These are phyloP conservation scores for Troides helena DNA, from an alignment of 2,888 invertebrate genomes.

Conservation along the genomic window DNA sequence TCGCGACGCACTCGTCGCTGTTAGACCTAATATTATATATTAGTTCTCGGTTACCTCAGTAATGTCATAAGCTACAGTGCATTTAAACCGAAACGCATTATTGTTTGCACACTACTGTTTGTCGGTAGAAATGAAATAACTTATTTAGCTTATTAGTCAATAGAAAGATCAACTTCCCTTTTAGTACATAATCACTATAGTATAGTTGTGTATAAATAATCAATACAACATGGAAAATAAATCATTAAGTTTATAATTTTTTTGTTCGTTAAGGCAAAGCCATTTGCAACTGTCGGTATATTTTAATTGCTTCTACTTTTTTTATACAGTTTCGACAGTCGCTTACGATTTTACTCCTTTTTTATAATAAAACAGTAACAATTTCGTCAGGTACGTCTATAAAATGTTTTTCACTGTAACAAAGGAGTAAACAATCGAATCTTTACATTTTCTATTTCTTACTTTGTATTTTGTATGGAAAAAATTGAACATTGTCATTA, in stretches of 20 bases:
- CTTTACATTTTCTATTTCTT: background rate
- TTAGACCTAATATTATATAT: no score
- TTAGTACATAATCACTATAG: no score
- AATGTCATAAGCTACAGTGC: no score
- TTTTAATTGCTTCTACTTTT: background rate
- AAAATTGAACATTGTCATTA: no score
- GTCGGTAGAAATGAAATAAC: no score
- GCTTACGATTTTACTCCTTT: background rate
- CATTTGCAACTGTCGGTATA: background rate
- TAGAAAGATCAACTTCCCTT: no score
- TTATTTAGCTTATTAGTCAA: no score
- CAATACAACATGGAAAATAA: background rate
- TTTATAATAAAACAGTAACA: background rate
- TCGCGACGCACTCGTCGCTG: no score
- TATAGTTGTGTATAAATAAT: no score
- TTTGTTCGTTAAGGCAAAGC: background rate
- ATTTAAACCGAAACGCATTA: no score
- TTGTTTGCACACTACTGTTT: no score
- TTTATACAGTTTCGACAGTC: background rate
- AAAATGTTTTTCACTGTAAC: background rate
- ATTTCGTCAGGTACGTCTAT: background rate
- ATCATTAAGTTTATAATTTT: background rate
- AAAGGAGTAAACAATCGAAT: background rate
- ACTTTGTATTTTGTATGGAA: background rate
- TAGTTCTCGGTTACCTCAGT: no score